Percentiles rank a stretch among this genome's conserved stretches.
phyloP scores from a whole-genome alignment of 1,140 invertebrate genomes.

The Calliopsis andreniformis region DNA sequence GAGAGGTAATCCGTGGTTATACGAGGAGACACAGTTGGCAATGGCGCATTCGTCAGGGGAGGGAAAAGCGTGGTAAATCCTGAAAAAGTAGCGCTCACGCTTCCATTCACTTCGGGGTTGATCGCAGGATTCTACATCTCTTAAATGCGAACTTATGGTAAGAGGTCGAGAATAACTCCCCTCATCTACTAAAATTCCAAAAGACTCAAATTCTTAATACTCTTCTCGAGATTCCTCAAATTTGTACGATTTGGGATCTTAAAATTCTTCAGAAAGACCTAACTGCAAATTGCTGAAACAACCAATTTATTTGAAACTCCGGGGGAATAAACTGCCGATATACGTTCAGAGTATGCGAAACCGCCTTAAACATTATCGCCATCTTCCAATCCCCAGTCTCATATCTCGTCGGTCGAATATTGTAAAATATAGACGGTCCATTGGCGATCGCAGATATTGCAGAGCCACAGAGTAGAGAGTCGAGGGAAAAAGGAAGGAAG shows the following conservation, averaged over 20 bases:
- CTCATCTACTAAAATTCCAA: no score
- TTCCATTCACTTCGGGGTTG: neutral
- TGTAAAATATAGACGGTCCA: slow-evolving; percentile 62
- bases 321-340: no score
- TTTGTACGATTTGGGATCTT: no score
- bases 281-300: no score
- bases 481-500: slow-evolving; percentile 12
- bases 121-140: neutral
- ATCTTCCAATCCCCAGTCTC: neutral
- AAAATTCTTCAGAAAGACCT: no score
- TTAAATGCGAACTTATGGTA: neutral
- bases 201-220: no score
- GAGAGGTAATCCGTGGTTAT: slow-evolving; percentile 43
- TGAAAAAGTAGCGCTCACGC: slow-evolving; percentile 30
- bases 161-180: neutral
- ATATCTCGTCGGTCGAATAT: slow-evolving; percentile 48
- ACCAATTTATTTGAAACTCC: no score
- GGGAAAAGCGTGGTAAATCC: slow-evolving; percentile 32
- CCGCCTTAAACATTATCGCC: no score
- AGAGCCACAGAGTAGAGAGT: slow-evolving; percentile 28
- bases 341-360: no score
- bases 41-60: slow-evolving; percentile 1
- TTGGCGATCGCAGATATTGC: slow-evolving; percentile 68
- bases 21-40: slow-evolving; percentile 38
- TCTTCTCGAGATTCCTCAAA: no score